Percentiles rank a stretch among this genome's conserved stretches.
phyloP scores from a whole-genome alignment of 1,140 invertebrate genomes.

The Hirudo medicinalis region DNA sequence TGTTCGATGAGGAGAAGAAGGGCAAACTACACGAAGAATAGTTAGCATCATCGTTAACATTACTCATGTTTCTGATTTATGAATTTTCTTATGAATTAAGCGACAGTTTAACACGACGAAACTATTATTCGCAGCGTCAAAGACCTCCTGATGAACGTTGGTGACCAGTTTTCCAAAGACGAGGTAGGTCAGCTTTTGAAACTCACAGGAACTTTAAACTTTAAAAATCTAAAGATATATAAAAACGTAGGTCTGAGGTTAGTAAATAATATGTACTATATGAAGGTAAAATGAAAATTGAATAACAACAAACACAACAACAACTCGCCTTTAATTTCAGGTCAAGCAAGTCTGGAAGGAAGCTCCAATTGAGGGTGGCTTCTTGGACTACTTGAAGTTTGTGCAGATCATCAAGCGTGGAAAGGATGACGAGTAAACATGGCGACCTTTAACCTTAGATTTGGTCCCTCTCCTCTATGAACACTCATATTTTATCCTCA shows the following conservation, averaged over 20 bases:
- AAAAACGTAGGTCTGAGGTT: too few relatives aligned
- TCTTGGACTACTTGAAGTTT: conserved; percentile 76
- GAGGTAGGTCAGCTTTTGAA: conserved; percentile 46
- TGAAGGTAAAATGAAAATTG: too few relatives aligned
- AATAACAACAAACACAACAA: too few relatives aligned
- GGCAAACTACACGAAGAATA: conserved; percentile 43
- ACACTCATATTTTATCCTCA: too few relatives aligned
- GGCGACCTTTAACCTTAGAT: conserved; percentile 16
- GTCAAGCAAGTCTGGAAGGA: conserved; percentile 87
- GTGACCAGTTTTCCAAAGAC: conserved; percentile 82
- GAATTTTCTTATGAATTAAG: background rate
- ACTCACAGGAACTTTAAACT: too few relatives aligned
- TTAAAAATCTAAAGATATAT: too few relatives aligned
- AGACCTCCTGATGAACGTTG: conserved; percentile 84
- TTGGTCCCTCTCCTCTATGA: too few relatives aligned
- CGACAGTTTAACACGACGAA: background rate
- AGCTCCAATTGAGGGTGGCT: conserved; percentile 81
- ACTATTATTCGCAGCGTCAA: conserved; percentile 56
- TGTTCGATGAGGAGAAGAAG: conserved; percentile 64
- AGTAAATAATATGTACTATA: too few relatives aligned
- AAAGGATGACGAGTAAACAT: conserved; percentile 31
- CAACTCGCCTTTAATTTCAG: conserved; percentile 25
- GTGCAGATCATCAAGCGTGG: conserved; percentile 62
- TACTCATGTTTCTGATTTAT: too few relatives aligned
- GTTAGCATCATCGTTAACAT: conserved; percentile 33